Evolutionary conservation across 1,140 invertebrate species (phyloP), one percentile per base, ranked within the genome.

Genomic region (Drosophila bipectinata): DNA sequence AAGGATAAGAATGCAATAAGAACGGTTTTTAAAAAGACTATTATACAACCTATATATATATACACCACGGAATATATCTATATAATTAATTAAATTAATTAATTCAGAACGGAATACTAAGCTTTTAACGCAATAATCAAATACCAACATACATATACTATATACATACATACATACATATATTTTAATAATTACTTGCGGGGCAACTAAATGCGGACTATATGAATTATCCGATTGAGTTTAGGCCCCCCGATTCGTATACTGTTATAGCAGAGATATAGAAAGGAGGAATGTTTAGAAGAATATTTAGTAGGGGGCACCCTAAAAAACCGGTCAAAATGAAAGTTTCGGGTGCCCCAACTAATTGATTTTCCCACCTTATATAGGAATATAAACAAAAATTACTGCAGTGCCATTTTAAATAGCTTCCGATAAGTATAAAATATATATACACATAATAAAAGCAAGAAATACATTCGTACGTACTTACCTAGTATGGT

Each of bases 331-430:
- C 26, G 7, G 5, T 15, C 62, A 37, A 9, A 8, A 34, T n/a
- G 24, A 4, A 6, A 6, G 30, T 44, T 32, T 10, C 8, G 9
- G 44, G 44, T 47, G 44, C 24, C 60, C 73, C 49, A 59, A 90
- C 89, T 87, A 91, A 91, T 91, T 91, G 89, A 88, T 90, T 91
- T 91, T 91, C 90, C 90, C 90, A 91, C 90, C 90, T 91, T 91
- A 91, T 72, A 87, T 83, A 85, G 78, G 78, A 87, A 87, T 87
- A 87, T 87, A 87, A 69, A 77, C 62, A 76, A 68, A 75, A 79
- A 84, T 81, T 91, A 91, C 90, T 91, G 90, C 90, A 91, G 90
- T 91, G 90, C 90, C 90, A 91, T 91, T 91, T 91, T 90, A 91
- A 90, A 91, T 90, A 91, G 90, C 90, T 91, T 91, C 90, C 90